These are phyloP conservation scores for Vanessa atalanta DNA, from an alignment of 1,140 invertebrate species.

Conservation along the genomic window DNA sequence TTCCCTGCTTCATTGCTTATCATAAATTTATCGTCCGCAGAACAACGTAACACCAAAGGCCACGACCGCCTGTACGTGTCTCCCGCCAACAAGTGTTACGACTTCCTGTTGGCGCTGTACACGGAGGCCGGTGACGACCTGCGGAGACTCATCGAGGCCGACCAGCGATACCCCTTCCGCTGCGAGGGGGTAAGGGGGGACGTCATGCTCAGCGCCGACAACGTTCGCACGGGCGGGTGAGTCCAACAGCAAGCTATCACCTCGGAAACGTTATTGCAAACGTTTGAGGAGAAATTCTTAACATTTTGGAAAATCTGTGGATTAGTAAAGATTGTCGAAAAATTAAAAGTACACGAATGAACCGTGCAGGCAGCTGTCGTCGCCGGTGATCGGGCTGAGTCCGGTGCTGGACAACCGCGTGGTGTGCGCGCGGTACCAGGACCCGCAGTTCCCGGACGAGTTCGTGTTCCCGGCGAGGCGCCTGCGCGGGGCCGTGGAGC, in stretches of 20 bases:
- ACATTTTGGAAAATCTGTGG: too few relatives aligned
- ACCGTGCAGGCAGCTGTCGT: conserved; percentile 82
- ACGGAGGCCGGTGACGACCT: conserved; percentile 59
- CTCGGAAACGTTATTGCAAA: too few relatives aligned
- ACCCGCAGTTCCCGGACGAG: conserved; percentile 89
- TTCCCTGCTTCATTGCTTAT: too few relatives aligned
- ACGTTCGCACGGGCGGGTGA: conserved; percentile 84
- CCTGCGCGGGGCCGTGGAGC: conserved; percentile 86
- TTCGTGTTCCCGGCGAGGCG: conserved; percentile 90
- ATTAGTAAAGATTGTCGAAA: too few relatives aligned
- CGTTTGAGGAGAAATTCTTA: too few relatives aligned
- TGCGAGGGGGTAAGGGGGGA: conserved; percentile 88
- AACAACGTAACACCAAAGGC: conserved; percentile 85
- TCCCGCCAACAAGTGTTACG: conserved; percentile 84
- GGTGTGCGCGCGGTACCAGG: conserved; percentile 88
- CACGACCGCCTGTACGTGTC: conserved; percentile 91
- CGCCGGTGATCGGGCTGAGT: conserved; percentile 85
- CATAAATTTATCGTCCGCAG: conserved; percentile 32
- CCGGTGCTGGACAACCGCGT: conserved; percentile 82
- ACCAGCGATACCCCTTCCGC: conserved; percentile 66
- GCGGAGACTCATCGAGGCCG: conserved; percentile 38
- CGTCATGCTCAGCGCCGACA: conserved; percentile 86
- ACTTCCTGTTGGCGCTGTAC: conserved; percentile 87
- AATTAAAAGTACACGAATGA: background rate
- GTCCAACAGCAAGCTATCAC: conserved; percentile 31